Evolutionary conservation across 1,140 invertebrate genomes (phyloP).

Genomic region (Apocrypta bakeri): DNA sequence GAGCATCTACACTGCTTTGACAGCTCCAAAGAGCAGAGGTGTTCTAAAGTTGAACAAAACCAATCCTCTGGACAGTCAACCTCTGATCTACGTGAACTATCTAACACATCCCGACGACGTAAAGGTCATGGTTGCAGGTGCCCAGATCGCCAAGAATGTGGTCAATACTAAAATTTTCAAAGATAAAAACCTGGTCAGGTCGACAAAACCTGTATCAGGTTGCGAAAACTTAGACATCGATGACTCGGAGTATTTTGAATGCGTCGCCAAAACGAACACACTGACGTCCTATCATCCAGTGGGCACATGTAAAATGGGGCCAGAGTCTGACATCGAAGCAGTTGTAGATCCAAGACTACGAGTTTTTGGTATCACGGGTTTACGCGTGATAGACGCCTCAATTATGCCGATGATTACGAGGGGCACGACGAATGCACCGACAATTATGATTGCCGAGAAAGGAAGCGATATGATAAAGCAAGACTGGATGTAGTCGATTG

Average conservation of each 20-base stretch:
- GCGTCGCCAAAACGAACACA: constrained; percentile 70
- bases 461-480: constrained; percentile 35
- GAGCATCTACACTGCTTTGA: constrained; percentile 75
- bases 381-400: constrained; percentile 35
- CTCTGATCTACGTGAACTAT: constrained; percentile 87
- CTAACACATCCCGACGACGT: constrained; percentile 79
- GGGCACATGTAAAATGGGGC: constrained; percentile 73
- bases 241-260: constrained; percentile 73
- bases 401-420: constrained; percentile 15
- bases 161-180: background rate
- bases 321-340: constrained; percentile 60
- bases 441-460: constrained; percentile 42
- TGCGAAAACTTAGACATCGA: constrained; percentile 75
- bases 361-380: constrained; percentile 53
- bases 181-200: background rate
- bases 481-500: constrained; percentile 1
- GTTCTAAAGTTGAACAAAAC: constrained; percentile 78
- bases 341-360: constrained; percentile 33
- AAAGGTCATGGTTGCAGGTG: constrained; percentile 76
- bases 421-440: constrained; percentile 16
- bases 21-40: constrained; percentile 84
- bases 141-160: constrained; percentile 63
- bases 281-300: constrained; percentile 61
- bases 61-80: constrained; percentile 81
- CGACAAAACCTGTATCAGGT: constrained; percentile 64